Base-by-base conservation (phyloP, 2,113 vertebrate genomes). In the Coptodon rendalli region DNA sequence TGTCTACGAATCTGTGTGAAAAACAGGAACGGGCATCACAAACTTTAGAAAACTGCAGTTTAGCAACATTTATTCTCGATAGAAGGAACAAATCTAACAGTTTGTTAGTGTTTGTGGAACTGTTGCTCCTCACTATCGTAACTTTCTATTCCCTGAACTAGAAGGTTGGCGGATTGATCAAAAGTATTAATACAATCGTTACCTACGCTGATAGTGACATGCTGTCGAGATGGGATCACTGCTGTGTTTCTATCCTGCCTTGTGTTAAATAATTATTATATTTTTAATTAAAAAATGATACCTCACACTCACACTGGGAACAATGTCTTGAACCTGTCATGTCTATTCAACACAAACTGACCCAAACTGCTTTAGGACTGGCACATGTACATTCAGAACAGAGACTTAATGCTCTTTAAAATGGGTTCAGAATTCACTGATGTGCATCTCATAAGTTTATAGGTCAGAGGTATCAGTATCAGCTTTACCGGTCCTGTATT, bases 161-260 rank as follows among this genome's bases (percentile, higher is more conserved):
- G 36, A 36, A 36, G 36, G 9, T 38, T 38, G 27, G 57, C 27
- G 27, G 57, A n/a, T 2, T 1, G 59, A 63, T 63, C 59, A 1
- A 1, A 36, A n/a, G 9, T 36, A 34, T 34, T 0, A 19, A 0
- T 63, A n/a, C 0, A 36, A 1, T 36, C 17, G 59, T 3, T 36
- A 63, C 31, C 61, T 36, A 34, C 31, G 31, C 61, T 36, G 61
- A 2, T 36, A 66, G 0, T 36, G 61, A 66, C 36, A 7, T 36
- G n/a, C 61, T 12, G 61, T 66, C 61, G 17, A 36, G 17, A 36
- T 66, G 17, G 17, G 61, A 36, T 66, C 31, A 0, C 0, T 38
- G 17, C 61, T 5, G 6, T 36, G 2, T 38, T 12, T 66, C 17
- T 36, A 63, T 63, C 59, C 0, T 36, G 17, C 59, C 1, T 11